phyloP scores from a whole-genome alignment of 1,140 invertebrate species.

The Drosophila nasuta region DNA sequence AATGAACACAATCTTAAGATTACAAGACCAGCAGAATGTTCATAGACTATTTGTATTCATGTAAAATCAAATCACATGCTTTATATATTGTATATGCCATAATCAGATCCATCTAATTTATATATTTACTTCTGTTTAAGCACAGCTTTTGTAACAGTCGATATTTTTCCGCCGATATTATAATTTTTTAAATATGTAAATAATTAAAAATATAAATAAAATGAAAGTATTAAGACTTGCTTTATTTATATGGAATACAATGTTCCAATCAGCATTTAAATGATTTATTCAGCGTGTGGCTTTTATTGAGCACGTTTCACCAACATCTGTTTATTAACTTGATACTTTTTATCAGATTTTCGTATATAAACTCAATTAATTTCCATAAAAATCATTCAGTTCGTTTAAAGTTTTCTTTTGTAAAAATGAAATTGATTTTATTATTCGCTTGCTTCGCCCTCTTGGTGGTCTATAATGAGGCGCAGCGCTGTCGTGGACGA shows the following conservation, averaged over 20 bases:
- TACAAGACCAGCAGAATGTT: too few relatives aligned
- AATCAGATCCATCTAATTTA: too few relatives aligned
- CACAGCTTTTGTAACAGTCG: too few relatives aligned
- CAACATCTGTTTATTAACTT: background rate
- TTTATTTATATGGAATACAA: background rate
- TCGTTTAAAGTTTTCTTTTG: background rate
- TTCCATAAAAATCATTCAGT: background rate
- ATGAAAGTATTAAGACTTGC: background rate
- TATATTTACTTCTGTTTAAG: too few relatives aligned
- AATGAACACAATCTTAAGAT: too few relatives aligned
- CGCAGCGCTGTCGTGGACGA: constrained; percentile 12
- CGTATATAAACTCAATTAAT: constrained; percentile 10
- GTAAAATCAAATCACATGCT: too few relatives aligned
- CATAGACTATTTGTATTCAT: too few relatives aligned
- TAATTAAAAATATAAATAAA: too few relatives aligned
- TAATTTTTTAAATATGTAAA: too few relatives aligned
- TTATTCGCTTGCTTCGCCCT: constrained; percentile 16
- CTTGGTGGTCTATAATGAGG: constrained; percentile 4
- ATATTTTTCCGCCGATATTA: too few relatives aligned
- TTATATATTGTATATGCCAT: too few relatives aligned
- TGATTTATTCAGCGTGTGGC: background rate
- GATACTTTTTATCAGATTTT: background rate
- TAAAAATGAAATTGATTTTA: constrained; percentile 19
- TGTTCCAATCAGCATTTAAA: background rate
- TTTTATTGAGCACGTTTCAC: background rate